Evolutionary conservation across 1,140 invertebrate species (phyloP).

Genomic region (Diachasma alloeum): DNA sequence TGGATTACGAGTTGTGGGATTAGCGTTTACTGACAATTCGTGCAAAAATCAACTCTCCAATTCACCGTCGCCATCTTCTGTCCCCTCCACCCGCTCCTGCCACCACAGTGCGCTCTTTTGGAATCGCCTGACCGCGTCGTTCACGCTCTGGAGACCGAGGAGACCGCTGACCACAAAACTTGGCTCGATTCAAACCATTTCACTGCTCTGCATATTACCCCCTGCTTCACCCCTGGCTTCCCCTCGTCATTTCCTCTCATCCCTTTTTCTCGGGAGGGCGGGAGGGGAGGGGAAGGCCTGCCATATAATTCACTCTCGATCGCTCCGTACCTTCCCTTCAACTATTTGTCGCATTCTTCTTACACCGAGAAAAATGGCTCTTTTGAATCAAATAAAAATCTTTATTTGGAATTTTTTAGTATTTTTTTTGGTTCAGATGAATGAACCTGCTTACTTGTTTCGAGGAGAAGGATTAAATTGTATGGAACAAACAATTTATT

Average conservation of each 20-base stretch:
- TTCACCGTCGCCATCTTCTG: neutral
- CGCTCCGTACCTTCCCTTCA: neutral
- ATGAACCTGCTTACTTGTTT: no score
- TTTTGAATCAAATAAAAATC: no score
- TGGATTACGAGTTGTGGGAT: constrained; percentile 55
- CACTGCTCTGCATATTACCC: neutral
- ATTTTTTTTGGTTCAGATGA: no score
- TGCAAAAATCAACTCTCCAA: constrained; percentile 45
- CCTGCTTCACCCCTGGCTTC: neutral
- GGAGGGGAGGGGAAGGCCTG: neutral
- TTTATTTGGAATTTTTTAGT: no score
- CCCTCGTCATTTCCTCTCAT: neutral
- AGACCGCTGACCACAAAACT: neutral
- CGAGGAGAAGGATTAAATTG: no score
- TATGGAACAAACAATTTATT: no score
- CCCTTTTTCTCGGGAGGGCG: neutral
- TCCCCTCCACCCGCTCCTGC: neutral
- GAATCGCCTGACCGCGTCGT: neutral
- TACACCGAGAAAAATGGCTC: no score
- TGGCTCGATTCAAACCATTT: neutral
- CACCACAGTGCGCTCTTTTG: no score
- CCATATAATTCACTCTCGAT: constrained; percentile 1
- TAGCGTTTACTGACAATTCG: constrained; percentile 49
- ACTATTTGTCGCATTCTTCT: neutral
- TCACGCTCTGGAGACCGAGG: neutral